phyloP scores from a whole-genome alignment of 2,888 invertebrate genomes.

The Polyommatus icarus region DNA sequence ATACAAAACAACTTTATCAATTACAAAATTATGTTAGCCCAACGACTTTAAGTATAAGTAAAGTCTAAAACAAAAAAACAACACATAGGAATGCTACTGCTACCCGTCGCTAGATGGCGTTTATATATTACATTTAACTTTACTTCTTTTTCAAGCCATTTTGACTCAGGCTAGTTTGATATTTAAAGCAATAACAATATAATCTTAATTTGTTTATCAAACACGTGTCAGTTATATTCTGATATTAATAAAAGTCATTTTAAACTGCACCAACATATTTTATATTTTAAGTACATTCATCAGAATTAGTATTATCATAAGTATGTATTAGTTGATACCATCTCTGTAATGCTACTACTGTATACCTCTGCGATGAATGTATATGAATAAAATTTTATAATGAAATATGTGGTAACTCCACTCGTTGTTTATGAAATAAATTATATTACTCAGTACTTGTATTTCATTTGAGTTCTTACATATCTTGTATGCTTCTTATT shows the following conservation, averaged over 20 bases:
- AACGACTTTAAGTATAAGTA: background rate
- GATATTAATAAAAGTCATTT: background rate
- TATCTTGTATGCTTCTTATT: background rate
- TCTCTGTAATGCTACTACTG: conserved; percentile 33
- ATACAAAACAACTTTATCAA: background rate
- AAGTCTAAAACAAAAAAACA: background rate
- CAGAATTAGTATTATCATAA: background rate
- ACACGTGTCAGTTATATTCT: background rate
- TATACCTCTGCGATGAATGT: conserved; percentile 35
- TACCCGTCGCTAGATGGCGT: background rate
- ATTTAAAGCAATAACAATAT: background rate
- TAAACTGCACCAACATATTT: background rate
- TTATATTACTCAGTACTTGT: conserved; percentile 55
- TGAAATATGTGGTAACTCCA: conserved; percentile 18
- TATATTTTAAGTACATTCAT: background rate
- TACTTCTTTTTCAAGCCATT: background rate
- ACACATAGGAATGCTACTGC: background rate
- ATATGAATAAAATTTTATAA: conserved; percentile 32
- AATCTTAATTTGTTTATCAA: background rate
- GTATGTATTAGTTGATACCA: conserved; percentile 40
- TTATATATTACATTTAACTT: background rate
- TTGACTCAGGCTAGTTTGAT: background rate
- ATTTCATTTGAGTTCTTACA: conserved; percentile 33
- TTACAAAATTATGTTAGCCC: background rate
- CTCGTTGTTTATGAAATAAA: conserved; percentile 60